phyloP scores from a whole-genome alignment of 2,113 vertebrate genomes.

The western clawed frog (Xenopus tropicalis) region DNA sequence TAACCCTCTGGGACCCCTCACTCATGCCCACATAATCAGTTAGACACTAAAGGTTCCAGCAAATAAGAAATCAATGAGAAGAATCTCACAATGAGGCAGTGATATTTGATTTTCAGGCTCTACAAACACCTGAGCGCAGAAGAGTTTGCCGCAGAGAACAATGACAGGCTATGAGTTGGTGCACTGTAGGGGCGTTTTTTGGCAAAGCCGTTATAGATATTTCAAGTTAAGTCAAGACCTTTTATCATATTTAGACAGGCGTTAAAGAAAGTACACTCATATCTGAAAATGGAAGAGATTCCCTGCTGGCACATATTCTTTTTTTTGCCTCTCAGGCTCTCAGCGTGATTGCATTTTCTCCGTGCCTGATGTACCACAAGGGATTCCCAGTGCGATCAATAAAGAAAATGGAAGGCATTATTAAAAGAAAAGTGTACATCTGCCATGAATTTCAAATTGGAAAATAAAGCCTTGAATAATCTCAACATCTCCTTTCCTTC shows the following conservation, averaged over 20 bases:
- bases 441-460: constrained; percentile 26
- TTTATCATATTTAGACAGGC: constrained; percentile 41
- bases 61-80: constrained; percentile 33
- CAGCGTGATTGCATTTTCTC: constrained; percentile 33
- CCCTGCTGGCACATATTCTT: constrained; percentile 33
- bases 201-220: constrained; percentile 34
- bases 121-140: constrained; percentile 26
- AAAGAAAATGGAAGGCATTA: constrained; percentile 37
- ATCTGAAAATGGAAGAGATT: constrained; percentile 36
- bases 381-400: constrained; percentile 36
- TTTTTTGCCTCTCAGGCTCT: constrained; percentile 15
- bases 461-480: constrained; percentile 24
- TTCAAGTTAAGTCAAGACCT: constrained; percentile 40
- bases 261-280: constrained; percentile 32
- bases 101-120: constrained; percentile 32
- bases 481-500: not conserved
- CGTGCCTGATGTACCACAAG: constrained; percentile 31
- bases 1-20: constrained; percentile 13
- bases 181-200: constrained; percentile 33
- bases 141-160: constrained; percentile 29
- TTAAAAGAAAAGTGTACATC: constrained; percentile 31
- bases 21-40: constrained; percentile 32
- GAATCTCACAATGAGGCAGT: constrained; percentile 22
- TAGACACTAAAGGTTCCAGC: constrained; percentile 1
- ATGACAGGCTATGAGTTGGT: constrained; percentile 29